phyloP scores from a whole-genome alignment of 2,888 invertebrate genomes.

The Lasioglossum morio region DNA sequence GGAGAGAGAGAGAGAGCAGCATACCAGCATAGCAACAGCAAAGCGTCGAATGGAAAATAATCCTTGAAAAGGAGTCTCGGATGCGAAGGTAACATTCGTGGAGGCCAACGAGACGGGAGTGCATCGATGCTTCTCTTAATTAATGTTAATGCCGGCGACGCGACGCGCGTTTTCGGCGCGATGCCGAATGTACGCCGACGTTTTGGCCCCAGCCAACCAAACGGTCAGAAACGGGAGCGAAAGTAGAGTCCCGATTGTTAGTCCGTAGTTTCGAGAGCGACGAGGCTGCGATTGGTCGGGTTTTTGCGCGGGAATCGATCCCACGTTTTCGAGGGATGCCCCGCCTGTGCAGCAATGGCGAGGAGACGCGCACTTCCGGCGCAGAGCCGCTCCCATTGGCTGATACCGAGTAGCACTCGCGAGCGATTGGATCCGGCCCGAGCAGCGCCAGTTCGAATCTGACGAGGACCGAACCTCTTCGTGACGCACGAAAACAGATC shows the following conservation, averaged over 20 bases:
- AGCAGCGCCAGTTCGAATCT: constrained; percentile 60
- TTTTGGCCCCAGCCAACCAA: constrained; percentile 34
- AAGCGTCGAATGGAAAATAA: neutral
- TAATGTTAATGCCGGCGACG: constrained; percentile 38
- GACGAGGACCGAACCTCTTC: constrained; percentile 27
- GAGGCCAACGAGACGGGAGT: constrained; percentile 9
- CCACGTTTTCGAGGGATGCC: constrained; percentile 63
- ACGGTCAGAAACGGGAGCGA: constrained; percentile 38
- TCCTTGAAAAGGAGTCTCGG: neutral
- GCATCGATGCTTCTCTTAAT: constrained; percentile 39
- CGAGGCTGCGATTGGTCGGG: constrained; percentile 63
- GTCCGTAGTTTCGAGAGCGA: constrained; percentile 53
- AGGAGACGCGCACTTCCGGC: constrained; percentile 58
- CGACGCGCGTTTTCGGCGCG: neutral
- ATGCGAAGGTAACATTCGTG: neutral
- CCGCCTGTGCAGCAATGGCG: constrained; percentile 54
- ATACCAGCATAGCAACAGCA: neutral
- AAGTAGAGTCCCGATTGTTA: constrained; percentile 60
- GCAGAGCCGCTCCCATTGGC: constrained; percentile 57
- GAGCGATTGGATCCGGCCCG: constrained; percentile 50
- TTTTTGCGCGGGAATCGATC: constrained; percentile 78
- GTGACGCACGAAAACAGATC: constrained; percentile 35
- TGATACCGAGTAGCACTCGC: constrained; percentile 6
- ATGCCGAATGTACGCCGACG: constrained; percentile 38
- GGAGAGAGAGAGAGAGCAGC: neutral